Evolutionary conservation across 2,113 vertebrate genomes (phyloP).

Genomic region (Calcarius ornatus): DNA sequence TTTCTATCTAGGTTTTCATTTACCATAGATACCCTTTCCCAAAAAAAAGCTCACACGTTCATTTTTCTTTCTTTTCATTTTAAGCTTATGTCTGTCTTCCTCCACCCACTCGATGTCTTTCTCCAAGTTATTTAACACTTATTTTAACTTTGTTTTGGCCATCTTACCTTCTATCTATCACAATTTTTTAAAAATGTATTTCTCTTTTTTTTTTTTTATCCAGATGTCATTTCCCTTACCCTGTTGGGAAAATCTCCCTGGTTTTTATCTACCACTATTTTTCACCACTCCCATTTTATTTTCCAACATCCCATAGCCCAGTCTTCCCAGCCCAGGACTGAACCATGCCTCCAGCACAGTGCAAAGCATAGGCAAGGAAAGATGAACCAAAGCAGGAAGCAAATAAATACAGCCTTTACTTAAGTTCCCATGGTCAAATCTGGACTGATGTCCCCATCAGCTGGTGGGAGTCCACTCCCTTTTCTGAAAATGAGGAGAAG

Average conservation of each 20-base stretch:
- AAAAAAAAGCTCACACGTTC: background rate
- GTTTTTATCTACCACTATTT: background rate
- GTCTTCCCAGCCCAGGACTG: background rate
- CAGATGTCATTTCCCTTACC: background rate
- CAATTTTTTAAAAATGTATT: rapidly evolving
- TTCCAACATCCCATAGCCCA: background rate
- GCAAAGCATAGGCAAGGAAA: background rate
- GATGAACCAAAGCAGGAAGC: background rate
- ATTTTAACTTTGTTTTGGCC: background rate
- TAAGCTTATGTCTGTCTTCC: background rate
- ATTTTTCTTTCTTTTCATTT: background rate
- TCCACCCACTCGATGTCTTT: background rate
- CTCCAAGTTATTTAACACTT: background rate
- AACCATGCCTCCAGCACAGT: background rate
- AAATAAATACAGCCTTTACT: background rate
- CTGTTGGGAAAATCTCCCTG: background rate
- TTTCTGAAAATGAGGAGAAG: background rate
- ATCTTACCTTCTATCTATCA: background rate
- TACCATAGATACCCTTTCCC: background rate
- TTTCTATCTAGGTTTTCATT: background rate
- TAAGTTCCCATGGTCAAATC: background rate
- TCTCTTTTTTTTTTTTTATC: background rate
- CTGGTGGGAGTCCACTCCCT: background rate
- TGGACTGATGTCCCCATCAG: background rate
- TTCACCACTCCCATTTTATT: background rate